Evolutionary conservation across 2,888 invertebrate genomes (phyloP), one percentile per base, ranked within the genome.

Genomic region (Malacosoma neustria): DNA sequence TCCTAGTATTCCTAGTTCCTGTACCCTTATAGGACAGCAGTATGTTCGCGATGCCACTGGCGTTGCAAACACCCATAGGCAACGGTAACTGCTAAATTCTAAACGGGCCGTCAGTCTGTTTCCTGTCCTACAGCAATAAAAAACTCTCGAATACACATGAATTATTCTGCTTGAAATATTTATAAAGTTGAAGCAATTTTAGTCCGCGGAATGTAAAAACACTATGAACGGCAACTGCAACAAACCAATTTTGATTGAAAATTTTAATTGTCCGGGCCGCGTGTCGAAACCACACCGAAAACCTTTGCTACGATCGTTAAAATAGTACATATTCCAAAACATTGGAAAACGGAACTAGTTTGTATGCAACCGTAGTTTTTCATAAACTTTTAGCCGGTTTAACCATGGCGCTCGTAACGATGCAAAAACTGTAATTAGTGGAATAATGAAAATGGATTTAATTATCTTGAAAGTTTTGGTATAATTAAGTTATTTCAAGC

Each of bases 381-480:
- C 69, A 73, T 71, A 72, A 73, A 72, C 63, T 61, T 62, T 60
- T 56, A 46, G 51, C 51, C 41, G 56, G 51, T 62, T 54, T 53
- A 63, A 61, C 65, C 62, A 56, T 57, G 62, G 58, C 60, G 53
- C 58, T 54, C 57, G 62, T 49, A 52, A 56, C 57, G 47, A 45
- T 47, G 64, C 61, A 72, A 74, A 73, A 73, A 73, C 49, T 68
- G 65, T 70, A 73, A 75, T 73, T 72, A 72, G 67, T 67, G 64
- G 51, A 63, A 69, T 61, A 72, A 70, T 68, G 66, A 61, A 71
- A 72, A 69, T 62, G 58, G 61, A 65, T 63, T 61, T 48, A 57
- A 60, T 65, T 51, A n/a, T 22, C 9, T 22, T 9, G 9, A 22
- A 32, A 11, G 32, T 32, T 32, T 32, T 6, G 32, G 7, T 32